phyloP scores from a whole-genome alignment of 2,113 vertebrate species.

The Thymallus thymallus region DNA sequence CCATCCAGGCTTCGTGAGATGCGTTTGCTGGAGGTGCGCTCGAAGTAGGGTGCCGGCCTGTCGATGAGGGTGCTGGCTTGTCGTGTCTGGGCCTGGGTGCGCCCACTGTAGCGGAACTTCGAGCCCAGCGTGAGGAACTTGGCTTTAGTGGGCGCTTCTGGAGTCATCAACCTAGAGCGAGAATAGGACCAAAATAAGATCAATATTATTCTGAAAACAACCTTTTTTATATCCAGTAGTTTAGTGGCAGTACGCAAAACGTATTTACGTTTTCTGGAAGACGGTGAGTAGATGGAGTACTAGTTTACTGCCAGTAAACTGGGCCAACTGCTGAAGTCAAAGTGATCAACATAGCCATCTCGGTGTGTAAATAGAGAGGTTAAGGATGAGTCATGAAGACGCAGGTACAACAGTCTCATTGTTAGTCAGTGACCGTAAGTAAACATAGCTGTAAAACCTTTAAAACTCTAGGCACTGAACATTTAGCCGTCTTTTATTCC shows the following conservation, averaged over 20 bases:
- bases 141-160: constrained; percentile 83
- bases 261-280: too few species aligned
- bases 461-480: too few species aligned
- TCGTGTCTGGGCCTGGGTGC: constrained; percentile 82
- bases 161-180: constrained; percentile 74
- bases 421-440: not conserved
- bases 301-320: not conserved
- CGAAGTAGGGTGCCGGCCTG: constrained; percentile 79
- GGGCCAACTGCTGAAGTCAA: not conserved
- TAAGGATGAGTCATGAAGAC: not conserved
- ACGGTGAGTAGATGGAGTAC: too few species aligned
- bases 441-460: not conserved
- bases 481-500: too few species aligned
- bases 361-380: too few species aligned
- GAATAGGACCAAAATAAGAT: not conserved
- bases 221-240: too few species aligned
- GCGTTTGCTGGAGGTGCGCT: constrained; percentile 82
- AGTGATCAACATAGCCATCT: not conserved
- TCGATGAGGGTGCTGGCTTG: constrained; percentile 85
- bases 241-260: too few species aligned
- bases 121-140: constrained; percentile 86
- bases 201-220: too few species aligned
- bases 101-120: constrained; percentile 87
- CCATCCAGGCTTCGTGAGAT: constrained; percentile 83
- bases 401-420: not conserved